Conservation (phyloP, 1,140 invertebrate genomes). For the Dolichoris vasculosae region DNA sequence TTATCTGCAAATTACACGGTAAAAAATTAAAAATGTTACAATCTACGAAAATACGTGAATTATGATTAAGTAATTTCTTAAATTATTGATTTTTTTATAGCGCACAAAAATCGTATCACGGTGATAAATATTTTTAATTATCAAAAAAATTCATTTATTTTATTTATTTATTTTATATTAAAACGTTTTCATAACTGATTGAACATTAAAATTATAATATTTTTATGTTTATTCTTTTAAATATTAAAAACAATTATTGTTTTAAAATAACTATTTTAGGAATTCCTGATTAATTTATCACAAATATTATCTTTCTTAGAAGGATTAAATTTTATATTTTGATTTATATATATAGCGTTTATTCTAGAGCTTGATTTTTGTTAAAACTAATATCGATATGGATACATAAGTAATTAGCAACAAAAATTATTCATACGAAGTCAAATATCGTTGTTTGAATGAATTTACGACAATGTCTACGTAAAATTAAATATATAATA, state of each 20-base stretch:
- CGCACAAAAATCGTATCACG: no score
- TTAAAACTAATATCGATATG: no score
- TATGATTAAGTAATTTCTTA: not conserved
- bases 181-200: not conserved
- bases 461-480: not conserved
- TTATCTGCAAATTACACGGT: not conserved
- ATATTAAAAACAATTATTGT: no score
- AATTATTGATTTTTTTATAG: not conserved
- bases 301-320: not conserved
- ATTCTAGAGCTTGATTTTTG: no score
- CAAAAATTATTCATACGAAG: no score
- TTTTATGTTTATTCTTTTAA: not conserved
- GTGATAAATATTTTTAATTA: not conserved
- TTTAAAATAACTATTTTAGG: no score
- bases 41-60: not conserved
- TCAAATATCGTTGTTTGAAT: no score
- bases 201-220: not conserved
- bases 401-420: no score
- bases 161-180: not conserved
- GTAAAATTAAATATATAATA: not conserved
- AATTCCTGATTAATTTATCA: not conserved
- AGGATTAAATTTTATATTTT: no score
- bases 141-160: not conserved
- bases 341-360: no score
- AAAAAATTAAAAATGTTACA: not conserved